phyloP scores from a whole-genome alignment of 2,888 invertebrate genomes.

The Sycophila texana region DNA sequence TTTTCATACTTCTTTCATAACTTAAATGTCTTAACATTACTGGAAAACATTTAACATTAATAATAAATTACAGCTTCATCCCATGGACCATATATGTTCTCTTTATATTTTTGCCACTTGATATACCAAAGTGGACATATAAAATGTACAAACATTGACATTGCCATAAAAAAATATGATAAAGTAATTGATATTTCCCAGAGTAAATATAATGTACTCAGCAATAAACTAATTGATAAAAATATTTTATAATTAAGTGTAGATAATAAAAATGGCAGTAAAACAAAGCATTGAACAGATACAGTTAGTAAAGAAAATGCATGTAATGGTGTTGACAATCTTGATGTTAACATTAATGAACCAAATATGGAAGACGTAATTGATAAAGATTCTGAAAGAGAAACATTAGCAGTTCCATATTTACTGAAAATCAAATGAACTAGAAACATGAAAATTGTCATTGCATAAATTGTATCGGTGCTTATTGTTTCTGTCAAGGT shows the following conservation, averaged over 20 bases:
- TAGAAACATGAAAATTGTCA: slow-evolving; percentile 90
- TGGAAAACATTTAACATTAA: slow-evolving; percentile 32
- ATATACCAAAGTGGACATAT: slow-evolving; percentile 87
- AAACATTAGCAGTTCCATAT: slow-evolving; percentile 90
- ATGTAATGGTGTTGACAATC: slow-evolving; percentile 89
- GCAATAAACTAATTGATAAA: slow-evolving; percentile 77
- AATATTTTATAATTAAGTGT: slow-evolving; percentile 79
- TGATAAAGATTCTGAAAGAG: slow-evolving; percentile 93
- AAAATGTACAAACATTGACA: slow-evolving; percentile 82
- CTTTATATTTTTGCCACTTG: slow-evolving; percentile 86
- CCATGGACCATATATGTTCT: slow-evolving; percentile 98
- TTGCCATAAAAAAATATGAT: slow-evolving; percentile 80
- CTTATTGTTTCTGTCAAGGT: slow-evolving; percentile 97
- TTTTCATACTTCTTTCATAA: too few species aligned
- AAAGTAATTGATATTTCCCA: slow-evolving; percentile 78
- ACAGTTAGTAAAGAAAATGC: slow-evolving; percentile 94
- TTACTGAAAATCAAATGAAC: slow-evolving; percentile 94
- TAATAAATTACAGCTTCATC: slow-evolving; percentile 87
- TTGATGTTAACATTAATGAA: slow-evolving; percentile 94
- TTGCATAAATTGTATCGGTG: slow-evolving; percentile 97
- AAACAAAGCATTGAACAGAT: slow-evolving; percentile 91
- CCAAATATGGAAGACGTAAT: slow-evolving; percentile 97
- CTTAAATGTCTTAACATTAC: too few species aligned
- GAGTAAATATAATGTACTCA: slow-evolving; percentile 77
- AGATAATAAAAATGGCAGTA: slow-evolving; percentile 88